phyloP scores from a whole-genome alignment of 2,797 vertebrate species.

The Myiotriccus ornatus region DNA sequence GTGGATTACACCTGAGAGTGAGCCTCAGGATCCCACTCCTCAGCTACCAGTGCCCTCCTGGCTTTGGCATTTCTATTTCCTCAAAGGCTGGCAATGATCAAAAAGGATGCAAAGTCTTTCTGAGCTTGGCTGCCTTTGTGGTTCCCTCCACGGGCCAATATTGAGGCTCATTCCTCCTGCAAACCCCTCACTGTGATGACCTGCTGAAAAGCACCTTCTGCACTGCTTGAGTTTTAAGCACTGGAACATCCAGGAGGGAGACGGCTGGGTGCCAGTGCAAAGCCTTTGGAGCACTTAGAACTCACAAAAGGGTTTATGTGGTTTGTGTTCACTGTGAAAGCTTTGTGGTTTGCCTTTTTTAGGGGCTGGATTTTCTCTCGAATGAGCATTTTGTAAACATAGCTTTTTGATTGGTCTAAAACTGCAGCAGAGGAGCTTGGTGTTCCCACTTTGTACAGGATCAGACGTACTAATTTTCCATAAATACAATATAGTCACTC shows the following conservation, averaged over 20 bases:
- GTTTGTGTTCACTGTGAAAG: neutral
- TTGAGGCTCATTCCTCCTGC: neutral
- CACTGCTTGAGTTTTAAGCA: neutral
- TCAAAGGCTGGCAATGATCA: neutral
- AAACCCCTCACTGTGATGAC: neutral
- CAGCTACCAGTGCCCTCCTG: neutral
- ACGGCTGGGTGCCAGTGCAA: neutral
- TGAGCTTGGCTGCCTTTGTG: neutral
- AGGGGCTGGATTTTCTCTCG: neutral
- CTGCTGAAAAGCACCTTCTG: neutral
- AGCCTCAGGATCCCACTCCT: neutral
- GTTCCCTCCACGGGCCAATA: fast-evolving
- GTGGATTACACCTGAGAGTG: neutral
- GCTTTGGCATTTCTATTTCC: neutral
- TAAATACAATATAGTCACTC: neutral
- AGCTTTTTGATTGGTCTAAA: neutral
- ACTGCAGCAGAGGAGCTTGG: fast-evolving
- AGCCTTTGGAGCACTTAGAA: neutral
- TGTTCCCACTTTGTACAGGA: neutral
- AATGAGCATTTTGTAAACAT: neutral
- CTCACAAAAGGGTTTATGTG: neutral
- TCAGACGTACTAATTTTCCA: neutral
- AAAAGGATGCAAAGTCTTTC: neutral
- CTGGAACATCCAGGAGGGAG: neutral
- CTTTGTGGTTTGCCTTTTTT: neutral